A percentile compares a stretch with the other conserved stretches of the same genome.
Conservation (phyloP, 2,797 vertebrate genomes). For the Scolopax rusticola region DNA sequence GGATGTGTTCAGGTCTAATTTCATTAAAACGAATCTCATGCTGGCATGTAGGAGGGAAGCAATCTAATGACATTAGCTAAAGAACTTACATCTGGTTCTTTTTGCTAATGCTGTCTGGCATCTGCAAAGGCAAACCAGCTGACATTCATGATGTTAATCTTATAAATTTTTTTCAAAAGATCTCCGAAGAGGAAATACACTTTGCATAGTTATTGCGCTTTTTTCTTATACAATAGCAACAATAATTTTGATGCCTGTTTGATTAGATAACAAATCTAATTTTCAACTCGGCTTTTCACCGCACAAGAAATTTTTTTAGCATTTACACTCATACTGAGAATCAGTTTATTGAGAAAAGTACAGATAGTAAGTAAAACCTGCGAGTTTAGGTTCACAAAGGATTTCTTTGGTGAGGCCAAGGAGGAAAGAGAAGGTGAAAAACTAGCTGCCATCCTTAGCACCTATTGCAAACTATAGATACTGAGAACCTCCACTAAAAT, state of each 20-base stretch:
- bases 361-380: background rate
- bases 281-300: background rate
- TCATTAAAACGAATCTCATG: constrained; percentile 21
- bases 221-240: background rate
- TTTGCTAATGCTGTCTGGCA: constrained; percentile 54
- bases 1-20: constrained; percentile 48
- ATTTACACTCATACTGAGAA: background rate
- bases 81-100: constrained; percentile 24
- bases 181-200: background rate
- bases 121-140: background rate
- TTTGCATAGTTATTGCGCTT: background rate
- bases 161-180: constrained; percentile 7
- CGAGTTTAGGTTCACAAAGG: background rate
- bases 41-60: background rate
- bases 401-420: background rate
- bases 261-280: background rate
- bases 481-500: background rate
- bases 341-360: background rate
- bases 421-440: background rate
- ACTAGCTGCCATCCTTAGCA: background rate
- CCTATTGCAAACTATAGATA: background rate
- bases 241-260: constrained; percentile 9
- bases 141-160: constrained; percentile 20
- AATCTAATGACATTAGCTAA: constrained; percentile 40
- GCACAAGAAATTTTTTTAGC: background rate